phyloP scores from a whole-genome alignment of 2,797 vertebrate genomes.

The Crypturellus tataupa region DNA sequence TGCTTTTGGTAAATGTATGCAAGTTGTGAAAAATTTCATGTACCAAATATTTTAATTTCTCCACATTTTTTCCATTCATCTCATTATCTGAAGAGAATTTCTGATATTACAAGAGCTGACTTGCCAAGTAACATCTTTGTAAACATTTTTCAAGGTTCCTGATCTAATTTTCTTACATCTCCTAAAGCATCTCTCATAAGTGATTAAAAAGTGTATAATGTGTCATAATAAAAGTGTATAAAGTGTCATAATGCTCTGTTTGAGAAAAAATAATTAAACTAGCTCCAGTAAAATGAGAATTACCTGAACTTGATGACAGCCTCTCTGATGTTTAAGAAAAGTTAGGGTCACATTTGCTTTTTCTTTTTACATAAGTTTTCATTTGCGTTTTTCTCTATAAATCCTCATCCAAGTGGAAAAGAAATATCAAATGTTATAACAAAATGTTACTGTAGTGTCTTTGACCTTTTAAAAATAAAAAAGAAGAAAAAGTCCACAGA shows the following conservation, averaged over 20 bases:
- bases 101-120: not conserved
- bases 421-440: conserved; percentile 7
- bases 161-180: conserved; percentile 4
- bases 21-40: not conserved
- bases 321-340: conserved; percentile 24
- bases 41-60: not conserved
- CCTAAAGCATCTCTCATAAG: not conserved
- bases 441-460: conserved; percentile 7
- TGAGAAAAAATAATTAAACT: conserved; percentile 54
- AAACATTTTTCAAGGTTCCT: conserved; percentile 5
- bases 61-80: not conserved
- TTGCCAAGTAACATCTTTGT: not conserved
- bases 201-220: conserved; percentile 9
- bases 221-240: too few species aligned
- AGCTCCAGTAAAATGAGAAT: not conserved
- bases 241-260: not conserved
- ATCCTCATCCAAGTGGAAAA: not conserved
- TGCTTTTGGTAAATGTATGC: accelerated
- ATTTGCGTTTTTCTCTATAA: conserved; percentile 12
- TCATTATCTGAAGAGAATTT: not conserved
- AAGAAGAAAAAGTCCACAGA: not conserved
- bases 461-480: not conserved
- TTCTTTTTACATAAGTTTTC: not conserved
- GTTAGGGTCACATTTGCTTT: not conserved
- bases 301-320: not conserved